Evolutionary conservation across 2,888 invertebrate species (phyloP).

Genomic region (Rosalia funebris): DNA sequence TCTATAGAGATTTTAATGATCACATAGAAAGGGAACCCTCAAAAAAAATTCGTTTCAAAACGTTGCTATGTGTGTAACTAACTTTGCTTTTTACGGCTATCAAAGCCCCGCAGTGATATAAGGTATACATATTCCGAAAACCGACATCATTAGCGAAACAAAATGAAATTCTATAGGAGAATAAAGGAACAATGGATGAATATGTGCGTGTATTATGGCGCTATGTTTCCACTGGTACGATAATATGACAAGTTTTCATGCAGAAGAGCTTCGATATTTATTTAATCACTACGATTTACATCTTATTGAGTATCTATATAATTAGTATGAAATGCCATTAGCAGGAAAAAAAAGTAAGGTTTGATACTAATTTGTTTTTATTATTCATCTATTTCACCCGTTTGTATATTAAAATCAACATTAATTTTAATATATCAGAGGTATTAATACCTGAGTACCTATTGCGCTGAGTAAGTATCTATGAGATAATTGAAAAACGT

Average conservation of each 20-base stretch:
- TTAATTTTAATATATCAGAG: too few species aligned
- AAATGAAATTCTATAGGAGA: slow-evolving; percentile 34
- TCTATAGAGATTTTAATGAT: too few species aligned
- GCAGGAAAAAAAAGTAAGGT: too few species aligned
- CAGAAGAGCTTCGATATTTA: neutral
- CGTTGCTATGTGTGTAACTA: slow-evolving; percentile 29
- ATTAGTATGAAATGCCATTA: too few species aligned
- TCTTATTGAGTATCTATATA: neutral
- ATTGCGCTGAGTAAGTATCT: too few species aligned
- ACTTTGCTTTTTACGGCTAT: slow-evolving; percentile 40
- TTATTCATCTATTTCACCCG: neutral
- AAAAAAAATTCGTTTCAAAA: too few species aligned
- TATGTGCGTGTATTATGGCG: slow-evolving; percentile 4
- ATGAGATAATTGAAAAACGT: too few species aligned
- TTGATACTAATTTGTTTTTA: too few species aligned
- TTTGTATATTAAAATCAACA: too few species aligned
- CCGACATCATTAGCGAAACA: slow-evolving; percentile 57
- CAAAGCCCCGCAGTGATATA: slow-evolving; percentile 44
- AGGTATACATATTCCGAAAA: slow-evolving; percentile 51
- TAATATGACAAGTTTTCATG: slow-evolving; percentile 17
- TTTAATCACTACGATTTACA: neutral
- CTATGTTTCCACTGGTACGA: neutral
- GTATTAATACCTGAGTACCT: too few species aligned
- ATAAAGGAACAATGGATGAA: slow-evolving; percentile 13
- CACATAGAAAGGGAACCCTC: too few species aligned